Evolutionary conservation across 2,113 vertebrate genomes (phyloP).

Genomic region (Mohoua ochrocephala): DNA sequence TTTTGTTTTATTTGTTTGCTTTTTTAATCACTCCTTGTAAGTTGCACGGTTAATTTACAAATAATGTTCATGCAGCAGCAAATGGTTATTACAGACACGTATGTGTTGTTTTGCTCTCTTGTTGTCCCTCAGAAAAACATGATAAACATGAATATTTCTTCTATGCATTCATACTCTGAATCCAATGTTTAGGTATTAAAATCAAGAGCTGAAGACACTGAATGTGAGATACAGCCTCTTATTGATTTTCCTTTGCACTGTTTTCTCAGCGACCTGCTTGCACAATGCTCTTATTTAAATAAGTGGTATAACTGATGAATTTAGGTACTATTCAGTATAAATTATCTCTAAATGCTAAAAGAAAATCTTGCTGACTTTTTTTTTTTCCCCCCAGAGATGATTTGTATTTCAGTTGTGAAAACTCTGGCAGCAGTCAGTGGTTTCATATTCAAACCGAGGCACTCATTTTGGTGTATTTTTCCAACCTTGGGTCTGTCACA

Average conservation of each 20-base stretch:
- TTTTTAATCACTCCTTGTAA: background rate
- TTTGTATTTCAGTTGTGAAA: background rate
- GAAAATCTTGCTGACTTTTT: background rate
- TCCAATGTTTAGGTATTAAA: background rate
- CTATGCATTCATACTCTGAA: background rate
- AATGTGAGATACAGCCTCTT: background rate
- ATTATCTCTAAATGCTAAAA: background rate
- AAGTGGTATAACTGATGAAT: background rate
- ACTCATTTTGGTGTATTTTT: background rate
- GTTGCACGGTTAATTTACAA: background rate
- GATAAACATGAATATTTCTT: background rate
- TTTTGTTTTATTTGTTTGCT: background rate
- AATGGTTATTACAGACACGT: background rate
- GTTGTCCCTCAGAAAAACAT: background rate
- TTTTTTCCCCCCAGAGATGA: rapidly evolving
- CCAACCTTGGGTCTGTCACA: background rate
- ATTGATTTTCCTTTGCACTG: background rate
- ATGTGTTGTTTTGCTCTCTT: background rate
- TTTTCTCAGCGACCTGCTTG: background rate
- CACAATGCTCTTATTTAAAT: background rate
- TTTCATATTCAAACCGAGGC: background rate
- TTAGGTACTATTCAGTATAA: background rate
- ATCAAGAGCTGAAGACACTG: background rate
- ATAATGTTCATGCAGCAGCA: background rate
- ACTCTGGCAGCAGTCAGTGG: background rate